Percentiles rank a stretch among this genome's conserved stretches.
phyloP scores from a whole-genome alignment of 1,140 invertebrate genomes.

The Scaptomyza hsui region DNA sequence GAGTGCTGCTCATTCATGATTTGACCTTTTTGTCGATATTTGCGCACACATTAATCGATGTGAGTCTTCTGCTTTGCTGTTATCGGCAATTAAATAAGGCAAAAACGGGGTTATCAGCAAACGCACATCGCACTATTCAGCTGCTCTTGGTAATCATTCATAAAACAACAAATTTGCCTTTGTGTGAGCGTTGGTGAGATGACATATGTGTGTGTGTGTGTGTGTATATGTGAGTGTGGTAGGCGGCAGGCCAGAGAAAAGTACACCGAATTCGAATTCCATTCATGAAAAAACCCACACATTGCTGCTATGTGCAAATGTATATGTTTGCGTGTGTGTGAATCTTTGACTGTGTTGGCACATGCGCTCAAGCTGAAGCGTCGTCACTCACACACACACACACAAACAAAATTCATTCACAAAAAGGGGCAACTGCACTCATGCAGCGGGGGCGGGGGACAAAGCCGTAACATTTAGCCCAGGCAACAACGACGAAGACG shows the following conservation, averaged over 20 bases:
- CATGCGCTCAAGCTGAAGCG: conserved; percentile 68
- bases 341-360: conserved; percentile 44
- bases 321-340: conserved; percentile 21
- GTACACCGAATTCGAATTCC: conserved; percentile 82
- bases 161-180: conserved; percentile 61
- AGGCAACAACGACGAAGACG: conserved; percentile 31
- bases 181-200: conserved; percentile 21
- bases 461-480: conserved; percentile 71
- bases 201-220: conserved; percentile 31
- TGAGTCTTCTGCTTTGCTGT: conserved; percentile 10
- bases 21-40: conserved; percentile 46
- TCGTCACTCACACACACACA: conserved; percentile 45
- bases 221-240: conserved; percentile 36
- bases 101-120: conserved; percentile 48
- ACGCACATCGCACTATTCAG: conserved; percentile 41
- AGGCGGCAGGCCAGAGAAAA: conserved; percentile 67
- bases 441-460: conserved; percentile 42
- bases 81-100: conserved; percentile 35
- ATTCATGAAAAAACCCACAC: conserved; percentile 83
- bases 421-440: conserved; percentile 73
- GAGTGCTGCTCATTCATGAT: conserved; percentile 35
- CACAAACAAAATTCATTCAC: conserved; percentile 68
- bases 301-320: conserved; percentile 59
- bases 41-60: conserved; percentile 35
- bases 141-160: conserved; percentile 72